phyloP scores from a whole-genome alignment of 2,113 vertebrate species.

The Anolis sagrei region DNA sequence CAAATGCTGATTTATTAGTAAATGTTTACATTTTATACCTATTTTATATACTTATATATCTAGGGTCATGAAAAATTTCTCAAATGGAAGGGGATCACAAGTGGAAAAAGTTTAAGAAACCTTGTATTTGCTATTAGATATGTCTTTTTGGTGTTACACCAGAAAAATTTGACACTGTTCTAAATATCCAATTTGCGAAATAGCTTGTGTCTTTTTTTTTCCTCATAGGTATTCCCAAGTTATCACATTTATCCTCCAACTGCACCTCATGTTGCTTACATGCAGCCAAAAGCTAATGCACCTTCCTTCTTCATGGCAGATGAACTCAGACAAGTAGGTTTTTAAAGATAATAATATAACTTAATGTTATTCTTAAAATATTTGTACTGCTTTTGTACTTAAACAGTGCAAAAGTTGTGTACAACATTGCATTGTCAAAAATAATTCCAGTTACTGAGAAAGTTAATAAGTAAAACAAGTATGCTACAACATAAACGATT shows the following conservation, averaged over 20 bases:
- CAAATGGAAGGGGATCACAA: too few relatives aligned
- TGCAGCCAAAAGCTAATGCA: conserved; percentile 99
- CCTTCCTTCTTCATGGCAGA: conserved; percentile 99
- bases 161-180: not conserved
- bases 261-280: conserved; percentile 97
- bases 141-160: not conserved
- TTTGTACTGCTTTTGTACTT: not conserved
- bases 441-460: not conserved
- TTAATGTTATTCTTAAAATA: rapidly evolving
- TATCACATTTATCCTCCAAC: conserved; percentile 98
- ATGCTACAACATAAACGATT: not conserved
- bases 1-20: too few relatives aligned
- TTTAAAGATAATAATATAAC: conserved; percentile 7
- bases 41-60: too few relatives aligned
- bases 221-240: conserved; percentile 94
- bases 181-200: not conserved
- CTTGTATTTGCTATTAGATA: too few relatives aligned
- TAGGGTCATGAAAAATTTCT: too few relatives aligned
- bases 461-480: not conserved
- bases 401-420: not conserved
- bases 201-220: conserved; percentile 28
- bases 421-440: not conserved
- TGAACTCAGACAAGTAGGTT: conserved; percentile 94
- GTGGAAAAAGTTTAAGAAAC: too few relatives aligned
- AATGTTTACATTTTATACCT: too few relatives aligned